Evolutionary conservation across 2,888 invertebrate species (phyloP), one percentile per base, ranked within the genome.

Genomic region (Ypsolopha sequella): DNA sequence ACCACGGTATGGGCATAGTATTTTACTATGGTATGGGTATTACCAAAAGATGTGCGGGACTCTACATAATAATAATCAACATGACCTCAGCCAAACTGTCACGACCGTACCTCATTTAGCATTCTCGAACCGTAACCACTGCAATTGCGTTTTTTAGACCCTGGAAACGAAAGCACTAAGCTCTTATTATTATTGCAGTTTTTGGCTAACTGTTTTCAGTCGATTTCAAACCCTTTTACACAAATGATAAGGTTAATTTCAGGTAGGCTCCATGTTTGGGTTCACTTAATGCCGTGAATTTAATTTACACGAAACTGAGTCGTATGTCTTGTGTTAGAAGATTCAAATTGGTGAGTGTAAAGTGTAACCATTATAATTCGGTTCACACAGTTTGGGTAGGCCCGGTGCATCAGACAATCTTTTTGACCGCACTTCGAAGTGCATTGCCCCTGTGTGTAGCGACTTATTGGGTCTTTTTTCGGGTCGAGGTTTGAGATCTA

Each of bases 371-470:
- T 76, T 75, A 66, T 67, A 64, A 81, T 76, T 74, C 78, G 64
- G 60, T 66, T 67, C 75, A 72, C 73, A 70, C 64, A 65, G 65
- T 60, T 68, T 62, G 62, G 58, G 61, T 63, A 64, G 62, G 66
- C 64, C 65, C 64, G 60, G 63, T 68, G 67, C 65, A 61, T 64
- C 62, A 68, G 57, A 58, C 66, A 69, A 66, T 75, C 72, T 72
- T 72, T 70, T 63, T 70, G 76, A 72, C 74, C 75, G 73, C 61
- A 58, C 70, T 76, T 24, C 78, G 73, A 78, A 73, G 86, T 77
- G 73, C 85, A 82, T 77, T 84, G 85, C 77, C 48, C 84, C 82
- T 63, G 64, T 58, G 68, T 54, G 53, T 55, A 65, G 64, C 60
- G 61, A 61, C 56, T 60, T 56, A 58, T 61, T 66, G 62, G 63